Evolutionary conservation across 2,113 vertebrate genomes (phyloP), one percentile per base, ranked within the genome.

Genomic region (Furnarius figulus): DNA sequence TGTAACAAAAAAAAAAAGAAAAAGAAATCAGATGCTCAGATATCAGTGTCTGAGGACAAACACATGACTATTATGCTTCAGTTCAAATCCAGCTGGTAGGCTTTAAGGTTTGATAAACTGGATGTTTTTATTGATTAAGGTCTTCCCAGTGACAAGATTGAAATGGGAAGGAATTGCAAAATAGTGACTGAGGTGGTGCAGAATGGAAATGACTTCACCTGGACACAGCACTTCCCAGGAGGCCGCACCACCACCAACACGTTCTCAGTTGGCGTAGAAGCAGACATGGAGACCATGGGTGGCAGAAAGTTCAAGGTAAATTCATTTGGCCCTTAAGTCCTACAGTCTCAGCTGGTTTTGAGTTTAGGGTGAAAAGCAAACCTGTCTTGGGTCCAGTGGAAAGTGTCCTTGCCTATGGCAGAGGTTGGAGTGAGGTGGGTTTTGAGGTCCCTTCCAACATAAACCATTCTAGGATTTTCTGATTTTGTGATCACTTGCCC

Each of bases 301-400:
- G 99, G 99, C 46, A 99, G 98, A 98, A 99, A 98, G 81, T 99
- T 99, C 97, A 99, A 99, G 98, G 99, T 99, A 94, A 98, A 97
- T 40, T 25, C 76, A 22, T 18, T n/a, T 68, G 76, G 33, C 39
- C 33, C 14, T 44, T 47, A 56, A 77, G 28, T 62, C 92, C 40
- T 76, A 22, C 31, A 74, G 33, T 77, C 39, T 65, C 19, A 20
- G 15, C 7, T 52, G 23, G 22, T 10, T 35, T 67, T 58, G 61
- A 44, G 25, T 70, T 73, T 20, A 5, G 42, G 16, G 33, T 33
- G 17, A n/a, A 88, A 80, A 80, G 59, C 25, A 61, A 46, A 49
- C 18, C n/a, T 18, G 44, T 40, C 55, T 40, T 24, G 74, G 24
- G 18, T 28, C 8, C 3, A 19, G 17, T 5, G 71, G 28, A 35